phyloP scores from a whole-genome alignment of 2,888 invertebrate species.

The Drosophila melanosoma region DNA sequence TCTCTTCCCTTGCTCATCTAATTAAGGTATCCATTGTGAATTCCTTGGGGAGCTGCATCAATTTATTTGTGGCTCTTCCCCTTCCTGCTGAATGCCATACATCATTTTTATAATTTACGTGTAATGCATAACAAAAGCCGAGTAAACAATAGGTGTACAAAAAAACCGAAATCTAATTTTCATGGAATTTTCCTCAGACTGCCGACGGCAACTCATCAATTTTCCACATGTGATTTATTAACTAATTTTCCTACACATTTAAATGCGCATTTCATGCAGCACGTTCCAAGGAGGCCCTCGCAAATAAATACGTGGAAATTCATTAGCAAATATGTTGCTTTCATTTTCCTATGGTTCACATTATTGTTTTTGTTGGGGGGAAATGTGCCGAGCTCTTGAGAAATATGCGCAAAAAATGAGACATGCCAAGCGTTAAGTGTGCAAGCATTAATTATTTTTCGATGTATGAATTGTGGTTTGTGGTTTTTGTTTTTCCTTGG shows the following conservation, averaged over 20 bases:
- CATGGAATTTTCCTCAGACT: conserved; percentile 32
- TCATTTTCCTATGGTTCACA: conserved; percentile 72
- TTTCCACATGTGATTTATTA: conserved; percentile 78
- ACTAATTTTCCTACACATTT: conserved; percentile 78
- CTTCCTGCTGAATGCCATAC: conserved; percentile 37
- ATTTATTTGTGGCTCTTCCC: conserved; percentile 26
- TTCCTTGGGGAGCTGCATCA: conserved; percentile 43
- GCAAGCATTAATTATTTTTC: conserved; percentile 67
- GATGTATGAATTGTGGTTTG: conserved; percentile 22
- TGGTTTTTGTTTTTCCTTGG: background rate
- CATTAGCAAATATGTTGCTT: conserved; percentile 70
- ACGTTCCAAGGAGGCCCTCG: conserved; percentile 50
- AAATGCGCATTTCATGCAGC: conserved; percentile 71
- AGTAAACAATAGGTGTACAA: conserved; percentile 61
- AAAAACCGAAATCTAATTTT: conserved; percentile 49
- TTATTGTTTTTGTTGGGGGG: conserved; percentile 50
- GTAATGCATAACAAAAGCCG: conserved; percentile 58
- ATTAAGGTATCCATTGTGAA: conserved; percentile 58
- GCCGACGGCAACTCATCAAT: conserved; percentile 74
- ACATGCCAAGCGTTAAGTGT: conserved; percentile 40
- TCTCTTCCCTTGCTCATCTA: conserved; percentile 25
- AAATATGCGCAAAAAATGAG: conserved; percentile 67
- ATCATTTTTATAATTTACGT: conserved; percentile 71
- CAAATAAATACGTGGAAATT: conserved; percentile 61
- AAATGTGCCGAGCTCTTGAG: conserved; percentile 24